A percentile compares a stretch with the other conserved stretches of the same genome.
These are phyloP conservation scores for Emydoidea blandingii DNA, from an alignment of 2,797 vertebrate species.

Conservation along the genomic window DNA sequence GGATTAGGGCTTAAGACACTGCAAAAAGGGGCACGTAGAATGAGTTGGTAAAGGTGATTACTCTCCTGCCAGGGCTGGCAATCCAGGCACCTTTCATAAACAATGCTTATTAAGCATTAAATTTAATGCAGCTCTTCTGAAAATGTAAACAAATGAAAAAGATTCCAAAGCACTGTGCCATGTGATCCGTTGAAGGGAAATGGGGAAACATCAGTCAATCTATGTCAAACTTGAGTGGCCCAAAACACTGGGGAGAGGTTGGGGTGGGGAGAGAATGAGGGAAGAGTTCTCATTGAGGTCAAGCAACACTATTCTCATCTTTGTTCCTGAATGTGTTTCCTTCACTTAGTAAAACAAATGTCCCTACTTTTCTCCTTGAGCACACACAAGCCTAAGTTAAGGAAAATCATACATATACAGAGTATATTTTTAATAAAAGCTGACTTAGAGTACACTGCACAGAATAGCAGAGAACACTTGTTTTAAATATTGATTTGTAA, in stretches of 20 bases:
- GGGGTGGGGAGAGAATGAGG: not conserved
- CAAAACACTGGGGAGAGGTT: accelerated
- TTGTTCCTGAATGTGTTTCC: not conserved
- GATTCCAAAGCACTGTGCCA: not conserved
- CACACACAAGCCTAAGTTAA: not conserved
- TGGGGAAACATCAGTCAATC: not conserved
- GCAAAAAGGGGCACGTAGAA: accelerated
- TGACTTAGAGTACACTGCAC: not conserved
- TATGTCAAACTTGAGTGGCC: not conserved
- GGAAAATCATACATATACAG: not conserved
- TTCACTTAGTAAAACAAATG: not conserved
- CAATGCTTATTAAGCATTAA: not conserved
- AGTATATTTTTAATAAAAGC: not conserved
- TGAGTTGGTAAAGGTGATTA: accelerated
- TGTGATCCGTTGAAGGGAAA: not conserved
- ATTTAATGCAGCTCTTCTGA: not conserved
- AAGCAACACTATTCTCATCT: not conserved
- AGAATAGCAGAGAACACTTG: accelerated
- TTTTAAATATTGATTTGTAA: not conserved
- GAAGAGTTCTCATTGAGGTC: not conserved
- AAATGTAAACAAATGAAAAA: not conserved
- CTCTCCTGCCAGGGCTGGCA: not conserved
- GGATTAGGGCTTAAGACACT: not conserved
- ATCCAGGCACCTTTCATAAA: not conserved
- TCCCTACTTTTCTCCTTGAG: not conserved